Percentiles rank a stretch among this genome's conserved stretches.
Evolutionary conservation across 1,140 invertebrate species (phyloP).

Genomic region (Galleria mellonella): DNA sequence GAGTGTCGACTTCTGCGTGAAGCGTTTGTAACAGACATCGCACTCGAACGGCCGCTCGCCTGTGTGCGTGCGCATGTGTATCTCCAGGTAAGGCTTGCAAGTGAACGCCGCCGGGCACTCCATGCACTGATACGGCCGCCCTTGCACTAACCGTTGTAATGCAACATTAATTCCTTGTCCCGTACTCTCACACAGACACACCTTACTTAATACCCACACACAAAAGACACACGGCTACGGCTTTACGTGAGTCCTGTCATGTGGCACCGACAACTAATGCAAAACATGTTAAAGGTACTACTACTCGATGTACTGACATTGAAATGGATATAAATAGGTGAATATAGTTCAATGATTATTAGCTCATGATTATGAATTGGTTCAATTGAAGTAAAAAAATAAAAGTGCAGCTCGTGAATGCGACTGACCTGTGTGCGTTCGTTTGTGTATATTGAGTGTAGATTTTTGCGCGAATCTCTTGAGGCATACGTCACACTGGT

Average conservation of each 20-base stretch:
- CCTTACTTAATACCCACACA: too few relatives aligned
- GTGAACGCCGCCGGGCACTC: constrained; percentile 78
- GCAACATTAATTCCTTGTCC: constrained; percentile 5
- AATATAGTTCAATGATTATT: not conserved
- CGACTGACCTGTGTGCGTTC: constrained; percentile 64
- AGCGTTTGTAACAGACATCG: constrained; percentile 79
- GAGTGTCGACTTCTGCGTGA: constrained; percentile 82
- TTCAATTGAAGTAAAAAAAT: constrained; percentile 3
- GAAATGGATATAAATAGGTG: not conserved
- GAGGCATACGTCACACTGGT: constrained; percentile 69
- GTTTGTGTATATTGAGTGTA: constrained; percentile 67
- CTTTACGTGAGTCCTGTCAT: constrained; percentile 14
- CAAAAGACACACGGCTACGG: not conserved
- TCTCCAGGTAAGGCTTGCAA: constrained; percentile 80
- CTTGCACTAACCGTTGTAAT: constrained; percentile 46
- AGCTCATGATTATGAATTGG: not conserved
- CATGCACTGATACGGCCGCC: constrained; percentile 79
- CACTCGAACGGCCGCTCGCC: constrained; percentile 84
- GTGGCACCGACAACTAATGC: constrained; percentile 62
- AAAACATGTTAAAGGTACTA: constrained; percentile 2
- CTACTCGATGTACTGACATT: not conserved
- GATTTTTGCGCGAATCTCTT: constrained; percentile 73
- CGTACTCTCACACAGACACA: too few relatives aligned
- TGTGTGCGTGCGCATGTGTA: constrained; percentile 86
- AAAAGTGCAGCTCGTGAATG: constrained; percentile 1